Percentiles rank a stretch among this genome's conserved stretches.
These are phyloP conservation scores for Epinotia ramella DNA, from an alignment of 2,888 invertebrate genomes.

Conservation along the genomic window DNA sequence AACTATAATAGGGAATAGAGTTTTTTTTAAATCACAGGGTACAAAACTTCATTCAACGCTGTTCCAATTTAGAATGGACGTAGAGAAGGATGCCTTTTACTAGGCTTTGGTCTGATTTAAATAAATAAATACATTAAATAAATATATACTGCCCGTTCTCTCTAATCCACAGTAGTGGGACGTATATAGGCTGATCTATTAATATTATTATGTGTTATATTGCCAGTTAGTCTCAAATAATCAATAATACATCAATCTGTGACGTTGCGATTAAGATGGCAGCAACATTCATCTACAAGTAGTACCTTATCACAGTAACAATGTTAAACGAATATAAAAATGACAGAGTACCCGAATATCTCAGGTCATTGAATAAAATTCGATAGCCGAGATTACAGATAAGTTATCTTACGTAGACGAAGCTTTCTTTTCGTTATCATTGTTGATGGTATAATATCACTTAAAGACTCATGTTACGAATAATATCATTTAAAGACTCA, in stretches of 20 bases:
- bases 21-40: too few species aligned
- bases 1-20: too few species aligned
- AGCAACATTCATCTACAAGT: background rate
- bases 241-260: constrained; percentile 3
- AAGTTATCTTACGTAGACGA: background rate
- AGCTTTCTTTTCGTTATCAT: background rate
- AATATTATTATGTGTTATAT: too few species aligned
- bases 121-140: too few species aligned
- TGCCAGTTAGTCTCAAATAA: background rate
- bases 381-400: constrained; percentile 1
- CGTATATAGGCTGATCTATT: too few species aligned
- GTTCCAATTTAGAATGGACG: too few species aligned
- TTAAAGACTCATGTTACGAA: background rate
- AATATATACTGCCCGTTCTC: too few species aligned
- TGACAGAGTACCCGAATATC: background rate
- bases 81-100: too few species aligned
- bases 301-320: background rate
- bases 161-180: too few species aligned
- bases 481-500: too few species aligned
- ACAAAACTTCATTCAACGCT: too few species aligned
- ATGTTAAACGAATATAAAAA: background rate
- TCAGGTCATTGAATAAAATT: constrained; percentile 7
- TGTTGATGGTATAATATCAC: background rate
- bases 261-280: constrained; percentile 18
- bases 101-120: too few species aligned